Evolutionary conservation across 2,797 vertebrate genomes (phyloP).

Genomic region (Triplophysa yarkandensis): DNA sequence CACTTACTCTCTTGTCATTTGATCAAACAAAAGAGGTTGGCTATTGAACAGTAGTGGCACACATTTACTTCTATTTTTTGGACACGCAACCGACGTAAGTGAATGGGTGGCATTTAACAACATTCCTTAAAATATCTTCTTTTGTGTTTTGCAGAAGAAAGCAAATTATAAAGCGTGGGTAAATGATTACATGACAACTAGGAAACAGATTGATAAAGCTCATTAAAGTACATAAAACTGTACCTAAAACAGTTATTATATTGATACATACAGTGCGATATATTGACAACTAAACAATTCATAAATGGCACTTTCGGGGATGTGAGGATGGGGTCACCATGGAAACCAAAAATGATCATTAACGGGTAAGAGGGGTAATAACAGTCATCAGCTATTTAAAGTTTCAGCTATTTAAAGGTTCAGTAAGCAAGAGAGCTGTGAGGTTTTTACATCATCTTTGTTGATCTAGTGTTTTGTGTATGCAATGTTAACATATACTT

Average conservation of each 20-base stretch:
- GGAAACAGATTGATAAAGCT: too few species aligned
- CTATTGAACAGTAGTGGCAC: too few species aligned
- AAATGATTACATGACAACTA: too few species aligned
- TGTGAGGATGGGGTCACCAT: conserved; percentile 39
- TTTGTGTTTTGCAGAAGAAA: too few species aligned
- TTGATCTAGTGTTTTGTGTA: background rate
- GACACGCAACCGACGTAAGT: too few species aligned
- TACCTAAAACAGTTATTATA: too few species aligned
- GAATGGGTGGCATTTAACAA: too few species aligned
- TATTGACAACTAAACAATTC: background rate
- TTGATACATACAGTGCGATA: background rate
- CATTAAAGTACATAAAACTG: too few species aligned
- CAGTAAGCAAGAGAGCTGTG: conserved; percentile 12
- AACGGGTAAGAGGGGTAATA: conserved; percentile 11
- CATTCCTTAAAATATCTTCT: too few species aligned
- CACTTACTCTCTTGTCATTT: background rate
- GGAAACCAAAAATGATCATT: conserved; percentile 43
- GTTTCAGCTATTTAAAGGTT: conserved; percentile 34
- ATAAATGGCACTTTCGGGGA: background rate
- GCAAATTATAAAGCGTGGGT: too few species aligned
- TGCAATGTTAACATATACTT: conserved; percentile 13
- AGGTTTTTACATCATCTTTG: conserved; percentile 11
- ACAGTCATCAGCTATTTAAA: conserved; percentile 26
- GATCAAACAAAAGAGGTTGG: too few species aligned
- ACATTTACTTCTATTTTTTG: too few species aligned